These are phyloP conservation scores for Neolamprologus fasciatus DNA, from an alignment of 2,113 vertebrate genomes.

Conservation along the genomic window DNA sequence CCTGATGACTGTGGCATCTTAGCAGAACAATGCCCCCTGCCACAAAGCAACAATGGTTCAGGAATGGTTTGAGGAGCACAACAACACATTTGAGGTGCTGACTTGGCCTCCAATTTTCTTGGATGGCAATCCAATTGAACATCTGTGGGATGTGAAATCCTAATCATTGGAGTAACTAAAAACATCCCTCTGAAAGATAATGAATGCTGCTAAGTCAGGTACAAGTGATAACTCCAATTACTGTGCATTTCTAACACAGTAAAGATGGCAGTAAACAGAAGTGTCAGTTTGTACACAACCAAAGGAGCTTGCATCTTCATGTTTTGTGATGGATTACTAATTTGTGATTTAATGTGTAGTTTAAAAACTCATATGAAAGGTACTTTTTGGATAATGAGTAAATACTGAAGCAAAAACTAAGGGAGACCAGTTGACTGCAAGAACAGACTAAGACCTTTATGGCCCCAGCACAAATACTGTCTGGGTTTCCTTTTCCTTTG, in stretches of 20 bases:
- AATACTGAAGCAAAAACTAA: not conserved
- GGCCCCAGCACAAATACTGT: not conserved
- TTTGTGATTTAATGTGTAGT: not conserved
- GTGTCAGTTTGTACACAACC: not conserved
- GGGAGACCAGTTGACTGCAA: not conserved
- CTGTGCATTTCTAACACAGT: not conserved
- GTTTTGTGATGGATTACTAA: not conserved
- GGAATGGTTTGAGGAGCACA: not conserved
- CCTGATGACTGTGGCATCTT: not conserved
- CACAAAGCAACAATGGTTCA: not conserved
- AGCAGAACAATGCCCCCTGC: not conserved
- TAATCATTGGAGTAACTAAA: not conserved
- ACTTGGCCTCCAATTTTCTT: not conserved
- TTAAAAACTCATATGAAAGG: not conserved
- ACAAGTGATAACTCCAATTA: not conserved
- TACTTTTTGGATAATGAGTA: not conserved
- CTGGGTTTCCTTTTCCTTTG: slow-evolving; percentile 33
- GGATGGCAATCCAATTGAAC: not conserved
- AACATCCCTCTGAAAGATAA: not conserved
- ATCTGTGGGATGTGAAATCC: not conserved
- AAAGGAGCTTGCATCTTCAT: not conserved
- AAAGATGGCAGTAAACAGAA: not conserved
- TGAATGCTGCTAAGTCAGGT: not conserved
- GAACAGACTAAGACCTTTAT: not conserved
- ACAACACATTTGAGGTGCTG: not conserved